A percentile compares a stretch with the other conserved stretches of the same genome.
Conservation (phyloP, 2,888 invertebrate genomes). For the Ophion costatus region DNA sequence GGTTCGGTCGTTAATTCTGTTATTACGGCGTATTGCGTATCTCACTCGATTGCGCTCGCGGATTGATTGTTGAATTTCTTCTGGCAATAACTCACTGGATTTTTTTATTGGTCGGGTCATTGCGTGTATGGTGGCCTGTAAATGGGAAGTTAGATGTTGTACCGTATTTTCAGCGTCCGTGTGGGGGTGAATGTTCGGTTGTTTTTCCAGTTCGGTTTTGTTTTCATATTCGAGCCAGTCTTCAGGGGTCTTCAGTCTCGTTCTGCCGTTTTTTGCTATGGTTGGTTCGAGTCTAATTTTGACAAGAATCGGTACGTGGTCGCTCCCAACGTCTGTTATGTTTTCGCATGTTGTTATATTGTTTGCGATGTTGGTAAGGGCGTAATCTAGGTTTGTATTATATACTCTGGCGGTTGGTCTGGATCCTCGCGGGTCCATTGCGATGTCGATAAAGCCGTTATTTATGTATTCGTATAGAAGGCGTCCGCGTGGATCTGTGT, state of each 20-base stretch:
- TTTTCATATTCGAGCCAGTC: slow-evolving; percentile 41
- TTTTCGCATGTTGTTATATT: neutral
- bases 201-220: slow-evolving; percentile 21
- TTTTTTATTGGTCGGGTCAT: slow-evolving; percentile 24
- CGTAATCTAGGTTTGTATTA: slow-evolving; percentile 28
- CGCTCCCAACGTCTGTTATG: slow-evolving; percentile 34
- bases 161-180: slow-evolving; percentile 37
- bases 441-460: slow-evolving; percentile 15
- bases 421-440: neutral
- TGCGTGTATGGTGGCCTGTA: neutral
- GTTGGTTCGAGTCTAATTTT: slow-evolving; percentile 36
- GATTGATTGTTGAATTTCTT: slow-evolving; percentile 19
- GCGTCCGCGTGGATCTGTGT: slow-evolving; percentile 14
- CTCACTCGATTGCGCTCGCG: slow-evolving; percentile 27
- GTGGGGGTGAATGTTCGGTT: slow-evolving; percentile 6
- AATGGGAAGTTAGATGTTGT: slow-evolving; percentile 24
- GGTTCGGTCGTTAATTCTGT: neutral
- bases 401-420: neutral
- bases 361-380: slow-evolving; percentile 35
- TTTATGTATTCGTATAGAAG: slow-evolving; percentile 25
- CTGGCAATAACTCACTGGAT: slow-evolving; percentile 19
- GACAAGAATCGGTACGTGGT: slow-evolving; percentile 42
- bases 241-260: too few species aligned
- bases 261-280: too few species aligned
- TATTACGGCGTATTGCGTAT: slow-evolving; percentile 24